Evolutionary conservation across 1,140 invertebrate genomes (phyloP).

Genomic region (Radopholus similis): DNA sequence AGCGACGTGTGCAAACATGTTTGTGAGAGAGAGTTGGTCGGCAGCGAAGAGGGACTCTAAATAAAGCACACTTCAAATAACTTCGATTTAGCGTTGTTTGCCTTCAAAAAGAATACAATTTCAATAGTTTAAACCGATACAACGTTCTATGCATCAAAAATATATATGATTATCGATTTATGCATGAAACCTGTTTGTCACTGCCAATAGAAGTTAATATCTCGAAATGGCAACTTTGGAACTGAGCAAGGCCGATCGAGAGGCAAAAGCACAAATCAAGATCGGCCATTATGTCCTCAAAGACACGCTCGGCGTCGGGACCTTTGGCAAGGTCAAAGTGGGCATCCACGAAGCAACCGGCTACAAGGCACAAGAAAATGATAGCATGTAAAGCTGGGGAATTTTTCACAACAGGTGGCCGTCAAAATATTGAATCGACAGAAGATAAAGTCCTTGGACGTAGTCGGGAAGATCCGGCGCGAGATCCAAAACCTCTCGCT

Average conservation of each 20-base stretch:
- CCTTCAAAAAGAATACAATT: neutral
- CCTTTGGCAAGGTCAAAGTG: conserved; percentile 70
- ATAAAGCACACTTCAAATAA: neutral
- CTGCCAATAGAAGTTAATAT: neutral
- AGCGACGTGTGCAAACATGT: conserved; percentile 87
- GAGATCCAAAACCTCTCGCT: conserved; percentile 99
- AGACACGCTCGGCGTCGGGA: conserved; percentile 65
- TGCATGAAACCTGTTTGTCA: neutral
- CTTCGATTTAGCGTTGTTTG: neutral
- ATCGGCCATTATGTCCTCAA: conserved; percentile 66
- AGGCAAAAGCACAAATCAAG: conserved; percentile 62
- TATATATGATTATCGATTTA: neutral
- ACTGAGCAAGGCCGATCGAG: conserved; percentile 46
- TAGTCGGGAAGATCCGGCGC: conserved; percentile 93
- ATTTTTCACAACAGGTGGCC: too few species aligned
- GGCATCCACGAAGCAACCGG: conserved; percentile 94
- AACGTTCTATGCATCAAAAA: neutral
- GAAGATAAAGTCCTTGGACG: conserved; percentile 97
- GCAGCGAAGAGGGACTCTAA: conserved; percentile 64
- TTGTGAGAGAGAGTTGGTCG: conserved; percentile 85
- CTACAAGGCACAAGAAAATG: too few species aligned
- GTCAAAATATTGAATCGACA: conserved; percentile 87
- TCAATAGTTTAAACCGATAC: neutral
- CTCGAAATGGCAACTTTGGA: conserved; percentile 48
- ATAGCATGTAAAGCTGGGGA: neutral